A percentile compares a stretch with the other conserved stretches of the same genome.
Conservation (phyloP, 2,113 vertebrate species). For the Manacus vitellinus region DNA sequence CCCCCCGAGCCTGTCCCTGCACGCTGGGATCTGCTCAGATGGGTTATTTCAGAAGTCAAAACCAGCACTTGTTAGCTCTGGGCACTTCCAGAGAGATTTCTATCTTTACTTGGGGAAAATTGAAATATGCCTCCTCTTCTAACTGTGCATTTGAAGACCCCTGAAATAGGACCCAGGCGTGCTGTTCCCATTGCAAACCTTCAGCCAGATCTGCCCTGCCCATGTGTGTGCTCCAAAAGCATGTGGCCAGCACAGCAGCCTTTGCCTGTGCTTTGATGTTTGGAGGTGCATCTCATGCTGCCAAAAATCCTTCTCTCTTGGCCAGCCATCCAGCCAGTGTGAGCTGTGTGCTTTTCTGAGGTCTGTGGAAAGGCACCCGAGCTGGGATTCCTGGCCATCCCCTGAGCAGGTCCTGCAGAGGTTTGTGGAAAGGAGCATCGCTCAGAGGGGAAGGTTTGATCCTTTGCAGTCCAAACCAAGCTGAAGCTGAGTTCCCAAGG, state of each 20-base stretch:
- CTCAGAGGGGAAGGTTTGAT: not conserved
- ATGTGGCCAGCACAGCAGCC: not conserved
- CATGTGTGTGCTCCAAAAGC: not conserved
- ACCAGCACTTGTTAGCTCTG: not conserved
- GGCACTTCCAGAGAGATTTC: not conserved
- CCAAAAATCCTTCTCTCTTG: not conserved
- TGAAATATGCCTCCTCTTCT: not conserved
- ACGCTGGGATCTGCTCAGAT: not conserved
- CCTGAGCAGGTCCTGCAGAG: not conserved
- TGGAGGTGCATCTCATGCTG: not conserved
- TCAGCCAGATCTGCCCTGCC: not conserved
- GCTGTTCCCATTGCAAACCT: not conserved
- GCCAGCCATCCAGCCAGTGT: not conserved
- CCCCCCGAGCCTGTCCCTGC: not conserved
- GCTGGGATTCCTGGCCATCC: not conserved
- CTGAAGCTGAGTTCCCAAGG: not conserved
- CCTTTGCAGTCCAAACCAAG: not conserved
- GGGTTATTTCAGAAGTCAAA: not conserved
- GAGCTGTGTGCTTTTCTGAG: rapidly evolving
- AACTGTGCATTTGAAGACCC: not conserved
- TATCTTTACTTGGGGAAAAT: not conserved
- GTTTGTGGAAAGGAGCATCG: rapidly evolving
- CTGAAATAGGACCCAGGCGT: rapidly evolving
- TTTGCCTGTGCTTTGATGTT: not conserved
- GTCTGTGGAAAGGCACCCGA: not conserved